Base-by-base conservation (phyloP, 2,797 vertebrate species). In the Hyperoplus immaculatus region DNA sequence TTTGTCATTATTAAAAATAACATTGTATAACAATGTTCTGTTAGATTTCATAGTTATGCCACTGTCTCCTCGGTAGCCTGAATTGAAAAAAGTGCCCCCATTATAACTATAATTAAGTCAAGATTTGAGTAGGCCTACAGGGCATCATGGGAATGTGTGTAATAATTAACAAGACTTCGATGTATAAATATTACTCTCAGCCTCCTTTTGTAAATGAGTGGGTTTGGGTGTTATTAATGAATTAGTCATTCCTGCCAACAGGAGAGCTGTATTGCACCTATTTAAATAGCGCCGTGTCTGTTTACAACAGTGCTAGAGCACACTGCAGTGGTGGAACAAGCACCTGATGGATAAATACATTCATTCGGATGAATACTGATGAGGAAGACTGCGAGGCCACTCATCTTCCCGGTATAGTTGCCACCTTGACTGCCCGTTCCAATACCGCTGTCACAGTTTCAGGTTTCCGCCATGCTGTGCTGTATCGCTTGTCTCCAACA, bases 401-500 rank as follows among this genome's bases (percentile, higher is more conserved):
- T 80, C 78, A 82, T 80, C 78, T 51, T 61, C 57, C 49, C 61
- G 77, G 29, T 29, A 69, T 16, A 77, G 75, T 57, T 85, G 75
- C 84, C 87, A 88, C 85, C 80, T 83, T 88, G 77, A 86, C 80
- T 85, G 78, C 45, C 77, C 80, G 82, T 74, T 78, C 78, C 79
- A 64, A 82, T 84, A 67, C 72, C 79, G 54, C 74, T 85, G 82
- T 85, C 80, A 81, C 82, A 61, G 75, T 73, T 84, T 87, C 80
- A 75, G 83, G 70, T 87, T 88, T 78, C 72, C 79, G 49, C 41
- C 80, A 72, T 29, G 76, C 72, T 85, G 83, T 78, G 90, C 75
- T 80, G 85, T 78, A 76, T 84, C 79, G 64, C 76, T 64, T 79
- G 83, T 84, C 87, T 88, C 80, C 86, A 86, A 89, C 90, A 92